Evolutionary conservation across 2,888 invertebrate genomes (phyloP).

Genomic region (Sinodicranocentrus sp.): DNA sequence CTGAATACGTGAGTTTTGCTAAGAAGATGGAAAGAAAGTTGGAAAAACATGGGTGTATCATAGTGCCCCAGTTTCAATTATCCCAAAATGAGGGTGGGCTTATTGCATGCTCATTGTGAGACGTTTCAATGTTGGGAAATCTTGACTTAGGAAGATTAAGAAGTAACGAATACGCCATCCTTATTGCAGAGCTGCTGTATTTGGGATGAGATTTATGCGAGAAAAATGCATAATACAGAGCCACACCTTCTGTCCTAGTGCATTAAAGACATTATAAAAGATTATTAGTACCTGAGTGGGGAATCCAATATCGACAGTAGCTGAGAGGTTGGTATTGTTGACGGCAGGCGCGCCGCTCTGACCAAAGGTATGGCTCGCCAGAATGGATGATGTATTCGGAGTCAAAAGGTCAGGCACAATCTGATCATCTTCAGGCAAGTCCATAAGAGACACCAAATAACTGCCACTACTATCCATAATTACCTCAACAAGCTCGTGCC

Average conservation of each 20-base stretch:
- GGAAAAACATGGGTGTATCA: conserved; percentile 1
- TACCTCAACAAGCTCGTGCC: conserved; percentile 67
- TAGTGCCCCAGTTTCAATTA: conserved; percentile 9
- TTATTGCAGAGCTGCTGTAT: no score
- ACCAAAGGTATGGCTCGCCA: conserved; percentile 75
- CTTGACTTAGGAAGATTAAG: no score
- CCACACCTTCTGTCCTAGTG: conserved; percentile 33
- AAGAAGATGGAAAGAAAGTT: neutral
- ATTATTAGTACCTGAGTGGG: conserved; percentile 61
- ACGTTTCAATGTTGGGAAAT: no score
- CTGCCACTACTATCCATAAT: conserved; percentile 72
- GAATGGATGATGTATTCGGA: conserved; percentile 74
- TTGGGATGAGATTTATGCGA: no score
- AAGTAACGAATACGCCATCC: no score
- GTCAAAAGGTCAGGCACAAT: conserved; percentile 76
- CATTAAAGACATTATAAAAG: conserved; percentile 9
- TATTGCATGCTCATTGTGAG: no score
- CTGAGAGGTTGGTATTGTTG: conserved; percentile 44
- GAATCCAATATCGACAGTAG: conserved; percentile 63
- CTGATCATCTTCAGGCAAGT: conserved; percentile 70
- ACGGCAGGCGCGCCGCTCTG: conserved; percentile 72
- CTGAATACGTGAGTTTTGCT: neutral
- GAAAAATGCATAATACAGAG: neutral
- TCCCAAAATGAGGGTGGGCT: no score
- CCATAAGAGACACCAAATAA: conserved; percentile 70